Evolutionary conservation across 1,140 invertebrate genomes (phyloP), one percentile per base, ranked within the genome.

Genomic region (Scaptomyza hsui): DNA sequence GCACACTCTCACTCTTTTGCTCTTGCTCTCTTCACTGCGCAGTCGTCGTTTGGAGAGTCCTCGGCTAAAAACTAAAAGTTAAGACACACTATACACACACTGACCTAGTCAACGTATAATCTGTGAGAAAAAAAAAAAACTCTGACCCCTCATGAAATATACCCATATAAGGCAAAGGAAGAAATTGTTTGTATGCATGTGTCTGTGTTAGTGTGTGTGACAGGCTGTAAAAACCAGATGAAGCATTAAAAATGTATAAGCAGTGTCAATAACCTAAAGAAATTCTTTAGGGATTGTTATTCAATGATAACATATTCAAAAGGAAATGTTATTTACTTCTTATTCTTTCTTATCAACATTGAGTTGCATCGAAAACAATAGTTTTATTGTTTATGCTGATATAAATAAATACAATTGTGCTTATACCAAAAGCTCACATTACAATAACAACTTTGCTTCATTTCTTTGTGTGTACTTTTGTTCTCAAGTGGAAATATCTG

Each of bases 61-160:
- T 64, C 49, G 6, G 26, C 18, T 15, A 24, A 39, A 26, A 35
- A 80, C 35, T 21, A 68, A 72, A 78, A 75, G 78, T 75, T 59
- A 78, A 75, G 57, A 73, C 56, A 59, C n/a, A n/a, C n/a, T n/a
- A n/a, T 72, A 75, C 72, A 88, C 70, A 85, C 60, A 88, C 82
- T 86, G 82, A 86, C 82, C 82, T 86, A 86, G 82, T 86, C 82
- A 86, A 86, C 78, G 70, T 63, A 77, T 21, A 51, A 49, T 12
- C 24, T 12, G 21, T 4, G 19, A 21, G 4, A 29, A 29, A 29
- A 29, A 29, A 6, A 29, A 29, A 6, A 29, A 37, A 37, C n/a
- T 2, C 24, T 51, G 64, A 69, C 53, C 81, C 47, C 18, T 49
- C 71, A 42, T 37, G 3, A 37, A 29, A 64, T 45, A 80, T 85